phyloP scores from a whole-genome alignment of 1,140 invertebrate genomes.

The Halesus radiatus region DNA sequence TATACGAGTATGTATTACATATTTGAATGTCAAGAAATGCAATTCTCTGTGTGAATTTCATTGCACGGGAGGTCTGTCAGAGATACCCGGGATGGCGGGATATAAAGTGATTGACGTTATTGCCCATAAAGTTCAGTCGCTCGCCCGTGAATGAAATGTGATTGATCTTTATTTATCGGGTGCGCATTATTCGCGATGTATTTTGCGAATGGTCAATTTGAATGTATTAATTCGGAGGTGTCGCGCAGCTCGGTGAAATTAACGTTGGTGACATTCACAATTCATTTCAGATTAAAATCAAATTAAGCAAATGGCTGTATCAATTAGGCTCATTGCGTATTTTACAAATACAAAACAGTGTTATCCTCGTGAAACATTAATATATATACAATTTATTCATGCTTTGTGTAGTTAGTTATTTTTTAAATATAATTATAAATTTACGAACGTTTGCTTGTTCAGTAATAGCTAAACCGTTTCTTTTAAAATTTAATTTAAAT shows the following conservation, averaged over 20 bases:
- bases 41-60: neutral
- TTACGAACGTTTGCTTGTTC: too few relatives aligned
- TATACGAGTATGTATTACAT: too few relatives aligned
- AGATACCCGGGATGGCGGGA: neutral
- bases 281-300: neutral
- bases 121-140: slow-evolving; percentile 13
- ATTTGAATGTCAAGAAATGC: slow-evolving; percentile 14
- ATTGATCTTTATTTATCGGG: neutral
- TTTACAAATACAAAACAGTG: too few relatives aligned
- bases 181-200: neutral
- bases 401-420: too few relatives aligned
- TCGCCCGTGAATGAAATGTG: neutral
- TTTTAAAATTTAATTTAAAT: too few relatives aligned
- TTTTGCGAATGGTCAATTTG: slow-evolving; percentile 7
- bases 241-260: neutral
- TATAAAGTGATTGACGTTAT: slow-evolving; percentile 6
- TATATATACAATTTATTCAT: too few relatives aligned
- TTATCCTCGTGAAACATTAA: too few relatives aligned
- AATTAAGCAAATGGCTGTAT: too few relatives aligned
- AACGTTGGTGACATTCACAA: neutral
- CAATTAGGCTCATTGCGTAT: too few relatives aligned
- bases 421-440: too few relatives aligned
- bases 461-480: too few relatives aligned
- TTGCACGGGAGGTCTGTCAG: neutral
- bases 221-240: slow-evolving; percentile 1